These are phyloP conservation scores for Gnathonemus longibarbis DNA, from an alignment of 2,113 vertebrate species.

Conservation along the genomic window DNA sequence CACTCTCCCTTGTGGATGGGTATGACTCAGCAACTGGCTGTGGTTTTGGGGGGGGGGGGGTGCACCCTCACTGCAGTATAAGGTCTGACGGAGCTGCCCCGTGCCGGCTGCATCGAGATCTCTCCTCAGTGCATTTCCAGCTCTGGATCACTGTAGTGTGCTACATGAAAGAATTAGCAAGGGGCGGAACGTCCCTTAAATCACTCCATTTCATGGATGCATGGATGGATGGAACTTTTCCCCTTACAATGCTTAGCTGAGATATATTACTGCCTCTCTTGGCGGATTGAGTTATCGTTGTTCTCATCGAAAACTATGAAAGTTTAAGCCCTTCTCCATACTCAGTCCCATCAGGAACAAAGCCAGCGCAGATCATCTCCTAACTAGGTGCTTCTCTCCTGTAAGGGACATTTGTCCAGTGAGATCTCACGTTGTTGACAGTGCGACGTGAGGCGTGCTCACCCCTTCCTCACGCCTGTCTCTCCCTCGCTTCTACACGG, in stretches of 20 bases:
- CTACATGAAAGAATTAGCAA: not conserved
- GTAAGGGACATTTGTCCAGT: not conserved
- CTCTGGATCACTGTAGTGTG: not conserved
- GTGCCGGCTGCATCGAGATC: not conserved
- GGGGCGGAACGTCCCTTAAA: not conserved
- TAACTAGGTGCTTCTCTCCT: not conserved
- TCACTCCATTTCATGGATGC: not conserved
- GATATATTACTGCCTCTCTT: not conserved
- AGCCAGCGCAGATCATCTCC: not conserved
- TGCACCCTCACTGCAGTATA: not conserved
- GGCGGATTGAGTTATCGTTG: not conserved
- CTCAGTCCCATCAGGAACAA: not conserved
- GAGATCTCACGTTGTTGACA: not conserved
- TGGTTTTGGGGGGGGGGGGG: not conserved
- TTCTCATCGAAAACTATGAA: not conserved
- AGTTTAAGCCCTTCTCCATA: not conserved
- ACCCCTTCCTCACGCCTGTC: not conserved
- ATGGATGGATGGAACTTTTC: not conserved
- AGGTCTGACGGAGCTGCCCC: not conserved
- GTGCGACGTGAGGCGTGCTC: not conserved
- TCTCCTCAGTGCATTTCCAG: not conserved
- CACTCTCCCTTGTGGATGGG: not conserved
- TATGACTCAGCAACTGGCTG: not conserved
- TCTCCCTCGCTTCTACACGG: conserved; percentile 6
- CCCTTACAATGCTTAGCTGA: not conserved